A percentile compares a stretch with the other conserved stretches of the same genome.
phyloP scores from a whole-genome alignment of 2,797 vertebrate species.

The Fundulus diaphanus region DNA sequence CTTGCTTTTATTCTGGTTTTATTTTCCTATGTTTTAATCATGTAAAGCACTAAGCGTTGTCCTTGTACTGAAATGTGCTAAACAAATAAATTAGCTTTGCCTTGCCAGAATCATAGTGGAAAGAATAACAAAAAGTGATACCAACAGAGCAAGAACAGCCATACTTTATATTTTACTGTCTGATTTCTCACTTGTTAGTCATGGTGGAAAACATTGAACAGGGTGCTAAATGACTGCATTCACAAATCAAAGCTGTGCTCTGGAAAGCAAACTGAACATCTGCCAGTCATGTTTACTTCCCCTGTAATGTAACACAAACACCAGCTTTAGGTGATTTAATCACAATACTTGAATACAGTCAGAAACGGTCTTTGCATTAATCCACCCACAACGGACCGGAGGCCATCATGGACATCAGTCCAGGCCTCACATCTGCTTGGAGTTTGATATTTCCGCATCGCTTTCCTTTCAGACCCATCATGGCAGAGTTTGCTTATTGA shows the following conservation, averaged over 20 bases:
- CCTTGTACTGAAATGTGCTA: too few relatives aligned
- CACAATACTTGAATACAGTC: background rate
- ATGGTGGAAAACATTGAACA: constrained; percentile 31
- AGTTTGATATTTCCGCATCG: constrained; percentile 4
- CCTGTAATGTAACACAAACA: constrained; percentile 27
- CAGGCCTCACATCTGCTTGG: constrained; percentile 4
- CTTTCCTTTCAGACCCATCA: background rate
- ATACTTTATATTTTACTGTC: background rate
- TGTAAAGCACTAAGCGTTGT: too few relatives aligned
- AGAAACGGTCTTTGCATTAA: background rate
- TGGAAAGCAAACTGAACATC: constrained; percentile 50
- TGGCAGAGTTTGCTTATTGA: constrained; percentile 1
- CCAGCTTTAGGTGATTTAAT: constrained; percentile 17
- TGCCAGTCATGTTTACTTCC: constrained; percentile 19
- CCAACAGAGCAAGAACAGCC: background rate
- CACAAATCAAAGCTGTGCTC: constrained; percentile 30
- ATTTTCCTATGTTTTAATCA: too few relatives aligned
- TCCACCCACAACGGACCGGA: background rate
- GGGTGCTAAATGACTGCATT: constrained; percentile 37
- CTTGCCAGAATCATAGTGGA: too few relatives aligned
- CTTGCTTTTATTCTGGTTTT: too few relatives aligned
- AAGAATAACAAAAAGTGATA: background rate
- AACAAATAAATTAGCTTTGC: too few relatives aligned
- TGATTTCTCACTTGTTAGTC: constrained; percentile 12
- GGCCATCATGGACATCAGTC: background rate